These are phyloP conservation scores for Hemistola chrysoprasaria DNA, from an alignment of 2,888 invertebrate genomes.

Conservation along the genomic window DNA sequence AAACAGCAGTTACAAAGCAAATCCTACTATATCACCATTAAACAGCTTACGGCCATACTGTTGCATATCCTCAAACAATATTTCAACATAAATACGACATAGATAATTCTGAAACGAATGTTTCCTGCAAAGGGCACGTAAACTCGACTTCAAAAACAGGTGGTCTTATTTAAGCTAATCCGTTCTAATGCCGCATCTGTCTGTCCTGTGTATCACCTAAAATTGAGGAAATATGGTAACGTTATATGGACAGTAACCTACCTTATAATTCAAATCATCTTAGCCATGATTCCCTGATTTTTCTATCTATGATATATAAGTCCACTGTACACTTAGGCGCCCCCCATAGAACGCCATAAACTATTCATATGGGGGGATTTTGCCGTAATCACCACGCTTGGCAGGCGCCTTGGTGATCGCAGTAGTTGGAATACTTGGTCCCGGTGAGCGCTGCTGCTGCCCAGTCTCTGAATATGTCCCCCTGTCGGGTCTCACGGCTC, in stretches of 20 bases:
- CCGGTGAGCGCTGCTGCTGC: too few relatives aligned
- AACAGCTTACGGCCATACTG: constrained; percentile 12
- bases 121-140: constrained; percentile 62
- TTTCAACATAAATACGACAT: constrained; percentile 29
- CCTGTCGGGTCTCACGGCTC: too few relatives aligned
- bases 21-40: constrained; percentile 15
- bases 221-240: constrained; percentile 14
- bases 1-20: not conserved
- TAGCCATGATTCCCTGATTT: too few relatives aligned
- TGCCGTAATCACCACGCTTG: too few relatives aligned
- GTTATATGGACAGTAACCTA: constrained; percentile 1
- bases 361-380: too few relatives aligned
- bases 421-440: too few relatives aligned
- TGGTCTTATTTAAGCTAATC: constrained; percentile 75
- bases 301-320: too few relatives aligned
- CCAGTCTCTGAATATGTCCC: too few relatives aligned
- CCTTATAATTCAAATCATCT: too few relatives aligned
- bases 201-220: constrained; percentile 55
- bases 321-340: too few relatives aligned
- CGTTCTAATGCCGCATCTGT: constrained; percentile 62
- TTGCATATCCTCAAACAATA: constrained; percentile 33
- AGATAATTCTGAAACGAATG: constrained; percentile 53
- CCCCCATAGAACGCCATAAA: too few relatives aligned
- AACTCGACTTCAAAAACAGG: constrained; percentile 62
- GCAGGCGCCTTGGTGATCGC: too few relatives aligned